These are phyloP conservation scores for Sarcophaga bullata DNA, from an alignment of 1,140 invertebrate species.

Conservation along the genomic window DNA sequence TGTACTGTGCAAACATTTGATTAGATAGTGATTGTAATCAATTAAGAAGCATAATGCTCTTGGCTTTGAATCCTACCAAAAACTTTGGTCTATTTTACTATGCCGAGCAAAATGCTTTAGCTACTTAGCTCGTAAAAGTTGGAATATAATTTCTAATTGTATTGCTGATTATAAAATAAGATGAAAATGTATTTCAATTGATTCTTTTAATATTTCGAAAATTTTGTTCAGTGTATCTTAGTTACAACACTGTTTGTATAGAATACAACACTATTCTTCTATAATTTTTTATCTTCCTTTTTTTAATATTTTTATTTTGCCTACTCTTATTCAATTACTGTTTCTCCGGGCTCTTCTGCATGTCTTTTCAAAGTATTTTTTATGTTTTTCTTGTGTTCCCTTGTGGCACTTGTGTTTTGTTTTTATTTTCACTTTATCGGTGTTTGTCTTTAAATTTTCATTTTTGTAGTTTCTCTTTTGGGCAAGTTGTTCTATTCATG, in stretches of 20 bases:
- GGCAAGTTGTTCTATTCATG: constrained; percentile 25
- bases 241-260: not conserved
- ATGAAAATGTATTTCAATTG: no score
- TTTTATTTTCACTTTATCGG: constrained; percentile 6
- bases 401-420: not conserved
- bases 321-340: not conserved
- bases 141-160: no score
- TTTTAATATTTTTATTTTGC: not conserved
- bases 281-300: not conserved
- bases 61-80: no score
- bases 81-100: no score
- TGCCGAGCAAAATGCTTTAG: no score
- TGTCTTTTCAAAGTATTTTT: not conserved
- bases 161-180: no score
- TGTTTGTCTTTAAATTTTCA: not conserved
- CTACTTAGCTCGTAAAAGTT: no score
- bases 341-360: not conserved
- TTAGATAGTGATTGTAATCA: no score
- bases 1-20: no score
- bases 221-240: not conserved
- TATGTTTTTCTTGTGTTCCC: not conserved
- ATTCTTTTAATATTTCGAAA: no score
- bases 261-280: not conserved
- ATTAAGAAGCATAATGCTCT: no score
- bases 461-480: not conserved